Evolutionary conservation across 2,888 invertebrate species (phyloP).

Genomic region (Acleris sparsana): DNA sequence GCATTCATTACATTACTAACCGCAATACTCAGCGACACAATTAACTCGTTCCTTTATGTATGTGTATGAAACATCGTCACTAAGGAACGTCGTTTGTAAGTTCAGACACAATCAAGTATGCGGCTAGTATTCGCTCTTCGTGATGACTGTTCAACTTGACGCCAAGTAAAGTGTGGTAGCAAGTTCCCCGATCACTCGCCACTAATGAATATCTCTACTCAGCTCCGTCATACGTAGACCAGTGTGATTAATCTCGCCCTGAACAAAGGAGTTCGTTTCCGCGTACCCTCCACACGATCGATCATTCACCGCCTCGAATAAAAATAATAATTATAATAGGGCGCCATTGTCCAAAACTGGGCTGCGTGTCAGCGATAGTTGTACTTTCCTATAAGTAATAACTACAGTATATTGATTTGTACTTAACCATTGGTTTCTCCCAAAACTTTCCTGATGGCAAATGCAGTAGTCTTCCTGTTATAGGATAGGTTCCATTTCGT

Average conservation of each 20-base stretch:
- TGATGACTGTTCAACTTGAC: conserved; percentile 41
- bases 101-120: conserved; percentile 27
- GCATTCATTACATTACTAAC: no score
- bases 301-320: conserved; percentile 77
- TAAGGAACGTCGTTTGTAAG: neutral
- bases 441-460: conserved; percentile 7
- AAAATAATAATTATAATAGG: conserved; percentile 80
- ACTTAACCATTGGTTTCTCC: conserved; percentile 20
- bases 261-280: conserved; percentile 77
- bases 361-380: conserved; percentile 74
- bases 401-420: conserved; percentile 30
- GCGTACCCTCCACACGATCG: conserved; percentile 72
- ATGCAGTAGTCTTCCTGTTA: conserved; percentile 16
- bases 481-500: conserved; percentile 22
- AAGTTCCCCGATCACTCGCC: conserved; percentile 54
- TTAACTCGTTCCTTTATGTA: no score
- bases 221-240: conserved; percentile 65
- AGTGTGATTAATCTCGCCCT: conserved; percentile 76
- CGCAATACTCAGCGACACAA: no score
- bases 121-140: conserved; percentile 34
- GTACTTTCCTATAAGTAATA: conserved; percentile 38
- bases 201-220: conserved; percentile 73
- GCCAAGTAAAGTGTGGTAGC: conserved; percentile 39
- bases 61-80: no score
- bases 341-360: conserved; percentile 71